Percentiles rank a stretch among this genome's conserved stretches.
phyloP scores from a whole-genome alignment of 2,113 vertebrate genomes.

The Phasianus colchicus region DNA sequence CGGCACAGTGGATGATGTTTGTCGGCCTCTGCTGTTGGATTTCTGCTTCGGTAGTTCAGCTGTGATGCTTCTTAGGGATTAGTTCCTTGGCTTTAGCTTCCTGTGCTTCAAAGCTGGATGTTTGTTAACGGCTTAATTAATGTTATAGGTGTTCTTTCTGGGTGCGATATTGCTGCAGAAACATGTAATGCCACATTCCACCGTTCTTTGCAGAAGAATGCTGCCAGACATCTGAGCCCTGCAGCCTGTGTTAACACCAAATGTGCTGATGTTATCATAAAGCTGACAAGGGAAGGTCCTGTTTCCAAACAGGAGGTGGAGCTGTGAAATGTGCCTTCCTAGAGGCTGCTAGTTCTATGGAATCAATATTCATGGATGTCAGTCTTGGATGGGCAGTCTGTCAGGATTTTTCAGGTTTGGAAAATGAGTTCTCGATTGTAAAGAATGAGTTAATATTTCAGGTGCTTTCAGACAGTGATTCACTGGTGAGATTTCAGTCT shows the following conservation, averaged over 20 bases:
- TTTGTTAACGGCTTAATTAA: neutral
- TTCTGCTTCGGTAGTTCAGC: neutral
- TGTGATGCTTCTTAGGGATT: neutral
- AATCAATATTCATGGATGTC: neutral
- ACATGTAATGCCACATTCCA: rapidly evolving
- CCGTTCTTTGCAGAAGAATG: rapidly evolving
- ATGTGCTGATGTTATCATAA: neutral
- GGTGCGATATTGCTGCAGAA: neutral
- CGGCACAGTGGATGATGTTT: rapidly evolving
- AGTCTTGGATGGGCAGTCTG: no score
- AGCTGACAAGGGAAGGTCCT: neutral
- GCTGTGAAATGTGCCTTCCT: neutral
- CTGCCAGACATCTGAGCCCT: neutral
- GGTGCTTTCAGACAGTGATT: neutral
- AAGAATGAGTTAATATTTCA: neutral
- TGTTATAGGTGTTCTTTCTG: neutral
- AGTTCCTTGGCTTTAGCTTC: neutral
- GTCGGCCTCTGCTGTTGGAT: neutral
- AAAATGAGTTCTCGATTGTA: neutral
- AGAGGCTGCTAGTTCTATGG: neutral
- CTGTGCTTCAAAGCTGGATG: neutral
- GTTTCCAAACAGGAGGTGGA: neutral
- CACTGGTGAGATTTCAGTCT: neutral
- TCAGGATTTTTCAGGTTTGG: neutral
- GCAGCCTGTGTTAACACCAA: neutral